A percentile compares a stretch with the other conserved stretches of the same genome.
phyloP scores from a whole-genome alignment of 2,797 vertebrate genomes.

The Allobates femoralis region DNA sequence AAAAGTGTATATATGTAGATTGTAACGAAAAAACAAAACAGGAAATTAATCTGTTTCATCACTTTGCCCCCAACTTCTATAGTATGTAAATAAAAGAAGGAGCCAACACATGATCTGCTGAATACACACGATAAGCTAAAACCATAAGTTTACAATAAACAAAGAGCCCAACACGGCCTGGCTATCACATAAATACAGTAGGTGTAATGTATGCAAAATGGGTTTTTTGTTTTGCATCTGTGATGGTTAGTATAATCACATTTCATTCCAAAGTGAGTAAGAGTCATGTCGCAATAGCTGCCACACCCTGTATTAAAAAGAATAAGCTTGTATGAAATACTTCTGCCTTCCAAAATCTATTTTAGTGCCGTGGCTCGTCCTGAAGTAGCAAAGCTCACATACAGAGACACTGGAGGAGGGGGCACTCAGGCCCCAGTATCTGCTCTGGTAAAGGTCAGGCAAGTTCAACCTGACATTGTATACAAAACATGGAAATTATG shows the following conservation, averaged over 20 bases:
- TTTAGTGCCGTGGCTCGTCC: slow-evolving; percentile 35
- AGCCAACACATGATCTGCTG: background rate
- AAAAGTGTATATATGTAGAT: background rate
- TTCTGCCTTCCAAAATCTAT: slow-evolving; percentile 57
- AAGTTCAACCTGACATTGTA: background rate
- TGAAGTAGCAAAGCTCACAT: slow-evolving; percentile 18
- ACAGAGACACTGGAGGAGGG: background rate
- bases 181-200: background rate
- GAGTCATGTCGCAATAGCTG: slow-evolving; percentile 48
- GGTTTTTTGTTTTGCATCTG: slow-evolving; percentile 33
- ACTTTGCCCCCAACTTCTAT: no score
- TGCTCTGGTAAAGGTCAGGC: background rate
- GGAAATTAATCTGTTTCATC: no score
- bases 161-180: background rate
- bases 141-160: background rate
- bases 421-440: background rate
- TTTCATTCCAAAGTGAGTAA: slow-evolving; percentile 59
- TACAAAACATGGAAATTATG: background rate
- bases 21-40: background rate
- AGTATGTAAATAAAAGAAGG: no score
- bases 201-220: background rate
- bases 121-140: no score
- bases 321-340: slow-evolving; percentile 52
- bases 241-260: slow-evolving; percentile 31
- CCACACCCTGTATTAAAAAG: slow-evolving; percentile 61